Evolutionary conservation across 2,113 vertebrate genomes (phyloP), one percentile per base, ranked within the genome.

Genomic region (Micromys minutus): DNA sequence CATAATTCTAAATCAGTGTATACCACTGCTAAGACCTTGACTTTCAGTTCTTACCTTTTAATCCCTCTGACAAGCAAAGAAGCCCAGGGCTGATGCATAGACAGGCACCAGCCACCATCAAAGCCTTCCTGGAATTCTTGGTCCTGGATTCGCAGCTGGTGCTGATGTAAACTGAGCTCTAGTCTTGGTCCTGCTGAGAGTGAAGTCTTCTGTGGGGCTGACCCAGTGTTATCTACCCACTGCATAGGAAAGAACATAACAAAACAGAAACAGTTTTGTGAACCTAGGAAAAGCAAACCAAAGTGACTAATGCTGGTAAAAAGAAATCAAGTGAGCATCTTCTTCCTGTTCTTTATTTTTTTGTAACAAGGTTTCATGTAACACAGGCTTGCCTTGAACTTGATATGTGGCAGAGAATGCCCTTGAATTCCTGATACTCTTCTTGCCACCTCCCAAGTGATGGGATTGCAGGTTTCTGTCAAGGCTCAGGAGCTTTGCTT

Each of bases 41-140:
- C 80, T 90, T 91, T 87, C 17, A 63, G 10, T 11, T 7, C 89
- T 98, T 98, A 99, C 99, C 99, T 99, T 99, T 99, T 99, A 97
- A 99, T 98, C 92, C 99, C 99, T 96, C 97, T 98, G 59, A 99
- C 94, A 7, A 99, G 99, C 87, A 99, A 97, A 5, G 99, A 99
- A 77, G 99, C 99, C 99, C 99, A 99, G 0, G 99, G 99, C 81
- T 99, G 99, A 98, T 99, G 99, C 98, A 99, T 98, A 98, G 99
- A 99, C 96, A 99, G 99, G 97, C 99, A 99, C 99, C 99, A 99
- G 83, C 99, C 99, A 1, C 98, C 98, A 47, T 99, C 99, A 0
- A 99, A 98, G 96, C 99, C 99, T 98, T 99, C 99, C 96, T 99
- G 99, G 97, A 99, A 98, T 98, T 99, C 99, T 65, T 98, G 98